These are phyloP conservation scores for Fragum fragum DNA, from an alignment of 2,888 invertebrate species.

Conservation along the genomic window DNA sequence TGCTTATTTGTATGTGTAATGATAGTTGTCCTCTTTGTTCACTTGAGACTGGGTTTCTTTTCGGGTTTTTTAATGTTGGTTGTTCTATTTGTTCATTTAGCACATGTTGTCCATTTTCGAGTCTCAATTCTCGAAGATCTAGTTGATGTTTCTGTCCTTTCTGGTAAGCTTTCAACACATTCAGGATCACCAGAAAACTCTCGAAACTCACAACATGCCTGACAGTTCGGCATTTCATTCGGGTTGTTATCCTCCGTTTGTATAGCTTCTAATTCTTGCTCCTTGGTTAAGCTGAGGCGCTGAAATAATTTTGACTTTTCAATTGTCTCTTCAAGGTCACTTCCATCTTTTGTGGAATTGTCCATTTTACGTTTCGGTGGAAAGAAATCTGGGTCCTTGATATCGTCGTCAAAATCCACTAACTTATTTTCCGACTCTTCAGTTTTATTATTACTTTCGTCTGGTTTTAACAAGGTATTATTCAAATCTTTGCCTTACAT, in stretches of 20 bases:
- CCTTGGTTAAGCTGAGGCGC: background rate
- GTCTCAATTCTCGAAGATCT: background rate
- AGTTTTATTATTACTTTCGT: background rate
- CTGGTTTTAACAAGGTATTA: background rate
- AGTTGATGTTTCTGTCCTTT: background rate
- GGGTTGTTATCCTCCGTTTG: background rate
- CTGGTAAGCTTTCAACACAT: background rate
- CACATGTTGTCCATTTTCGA: background rate
- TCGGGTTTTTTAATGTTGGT: too few relatives aligned
- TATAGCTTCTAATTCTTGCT: too few relatives aligned
- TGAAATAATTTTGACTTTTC: background rate
- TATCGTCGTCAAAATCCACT: background rate
- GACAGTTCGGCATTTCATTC: background rate
- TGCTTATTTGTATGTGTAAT: background rate
- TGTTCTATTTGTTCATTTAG: background rate
- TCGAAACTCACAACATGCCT: background rate
- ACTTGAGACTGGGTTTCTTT: too few relatives aligned
- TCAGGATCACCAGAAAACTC: background rate
- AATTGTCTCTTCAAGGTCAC: background rate
- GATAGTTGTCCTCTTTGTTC: too few relatives aligned
- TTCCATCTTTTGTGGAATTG: background rate
- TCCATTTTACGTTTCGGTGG: background rate
- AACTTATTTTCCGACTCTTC: background rate
- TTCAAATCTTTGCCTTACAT: background rate
- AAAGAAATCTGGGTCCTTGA: background rate